phyloP scores from a whole-genome alignment of 2,888 invertebrate genomes.

The Tetranychus truncatus region DNA sequence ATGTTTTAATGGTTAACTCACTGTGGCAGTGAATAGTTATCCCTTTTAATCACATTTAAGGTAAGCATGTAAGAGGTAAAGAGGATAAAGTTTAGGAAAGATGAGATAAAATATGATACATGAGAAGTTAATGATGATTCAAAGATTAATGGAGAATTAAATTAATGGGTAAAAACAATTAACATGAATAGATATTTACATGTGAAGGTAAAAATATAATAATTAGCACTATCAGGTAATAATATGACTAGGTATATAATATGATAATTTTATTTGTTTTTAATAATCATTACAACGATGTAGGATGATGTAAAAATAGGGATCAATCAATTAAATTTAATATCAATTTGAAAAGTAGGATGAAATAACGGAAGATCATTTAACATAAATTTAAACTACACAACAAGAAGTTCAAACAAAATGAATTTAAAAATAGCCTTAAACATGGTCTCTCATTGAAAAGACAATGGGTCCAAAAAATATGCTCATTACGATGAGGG shows the following conservation, averaged over 20 bases:
- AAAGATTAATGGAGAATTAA: background rate
- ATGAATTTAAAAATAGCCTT: background rate
- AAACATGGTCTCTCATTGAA: background rate
- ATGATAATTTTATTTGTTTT: background rate
- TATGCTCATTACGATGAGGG: background rate
- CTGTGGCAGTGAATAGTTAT: slow-evolving; percentile 4
- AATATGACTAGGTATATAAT: background rate
- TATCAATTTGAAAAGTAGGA: too few relatives aligned
- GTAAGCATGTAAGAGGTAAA: background rate
- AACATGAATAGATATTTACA: background rate
- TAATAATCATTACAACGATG: too few relatives aligned
- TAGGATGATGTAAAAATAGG: too few relatives aligned
- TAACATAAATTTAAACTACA: background rate
- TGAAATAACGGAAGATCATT: too few relatives aligned
- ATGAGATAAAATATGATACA: background rate
- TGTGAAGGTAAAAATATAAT: background rate
- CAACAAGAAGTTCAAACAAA: background rate
- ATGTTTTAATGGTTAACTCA: background rate
- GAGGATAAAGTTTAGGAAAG: slow-evolving; percentile 4
- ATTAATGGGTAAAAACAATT: background rate
- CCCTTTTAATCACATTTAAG: background rate
- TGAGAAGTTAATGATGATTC: background rate
- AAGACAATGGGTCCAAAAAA: background rate
- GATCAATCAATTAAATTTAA: too few relatives aligned
- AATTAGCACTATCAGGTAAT: background rate